Base-by-base conservation (phyloP, 1,140 invertebrate species). In the Euschistus heros region DNA sequence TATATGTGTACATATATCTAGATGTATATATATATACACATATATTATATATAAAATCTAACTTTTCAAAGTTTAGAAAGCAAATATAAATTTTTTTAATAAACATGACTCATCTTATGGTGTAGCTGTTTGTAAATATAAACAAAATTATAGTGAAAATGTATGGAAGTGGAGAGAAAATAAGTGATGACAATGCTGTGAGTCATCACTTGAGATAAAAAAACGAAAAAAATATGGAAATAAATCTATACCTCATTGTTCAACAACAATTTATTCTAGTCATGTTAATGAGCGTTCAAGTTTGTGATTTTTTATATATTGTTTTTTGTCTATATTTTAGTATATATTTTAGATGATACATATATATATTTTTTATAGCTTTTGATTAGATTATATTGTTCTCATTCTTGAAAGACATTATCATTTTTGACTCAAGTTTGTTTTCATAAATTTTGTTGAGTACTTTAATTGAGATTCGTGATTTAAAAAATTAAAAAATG, bases 251-350 rank as follows among this genome's bases (percentile, higher is more conserved):
- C 24, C 54, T 57, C 54, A 57, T 57, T 57, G 54, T 57, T 57
- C 54, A 57, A 57, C 47, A 50, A 50, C 54, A 57, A 24, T 57
- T 22, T 24, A 57, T 26, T 57, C 18, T 57, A 24, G 20, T 50
- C 47, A 20, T 50, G 47, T 50, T 57, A 57, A 24, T 57, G 54
- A 57, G 26, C 8, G 54, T 57, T 57, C 14, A 26, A 57, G 20
- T 57, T 57, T 57, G 54, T 57, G 54, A 57, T 57, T 57, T 57
- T 57, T 57, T 57, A 57, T 57, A 57, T 57, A 57, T 57, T 57
- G 54, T 57, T 57, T 57, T 57, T 20, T 57, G 54, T 57, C 20
- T 57, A 57, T 57, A 37, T 37, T 37, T 57, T 57, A 57, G 54
- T 27, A 57, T 57, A 57, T 57, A 57, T 57, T 57, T 57, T 57